Percentiles rank a stretch among this genome's conserved stretches.
Evolutionary conservation across 2,888 invertebrate species (phyloP).

Genomic region (Macrosoma leucophasiata): DNA sequence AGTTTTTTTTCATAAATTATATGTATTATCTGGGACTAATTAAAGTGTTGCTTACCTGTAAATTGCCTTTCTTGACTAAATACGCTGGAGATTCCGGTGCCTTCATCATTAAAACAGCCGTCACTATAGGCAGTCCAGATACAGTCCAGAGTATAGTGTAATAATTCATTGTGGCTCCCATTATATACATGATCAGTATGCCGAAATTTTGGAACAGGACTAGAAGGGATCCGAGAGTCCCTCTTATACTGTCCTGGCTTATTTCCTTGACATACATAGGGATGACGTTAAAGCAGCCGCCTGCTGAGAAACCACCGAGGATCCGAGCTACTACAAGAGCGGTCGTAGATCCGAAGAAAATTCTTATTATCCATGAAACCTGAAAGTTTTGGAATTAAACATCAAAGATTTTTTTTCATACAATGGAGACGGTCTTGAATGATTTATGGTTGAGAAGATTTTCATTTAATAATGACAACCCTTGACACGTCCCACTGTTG

Average conservation of each 20-base stretch:
- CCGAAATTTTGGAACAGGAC: conserved; percentile 47
- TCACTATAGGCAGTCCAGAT: conserved; percentile 37
- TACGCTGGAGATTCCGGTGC: conserved; percentile 57
- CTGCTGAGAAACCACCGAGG: conserved; percentile 42
- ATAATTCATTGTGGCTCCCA: conserved; percentile 48
- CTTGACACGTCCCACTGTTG: no score
- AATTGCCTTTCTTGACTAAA: conserved; percentile 44
- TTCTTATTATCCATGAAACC: conserved; percentile 48
- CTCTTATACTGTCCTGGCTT: conserved; percentile 47
- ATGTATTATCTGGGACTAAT: conserved; percentile 4
- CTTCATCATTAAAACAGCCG: conserved; percentile 38
- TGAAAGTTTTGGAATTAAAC: conserved; percentile 32
- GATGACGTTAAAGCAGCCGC: conserved; percentile 45
- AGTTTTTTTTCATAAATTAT: no score
- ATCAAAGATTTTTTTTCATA: no score
- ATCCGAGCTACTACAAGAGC: conserved; percentile 41
- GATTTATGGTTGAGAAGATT: no score
- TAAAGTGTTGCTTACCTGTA: conserved; percentile 35
- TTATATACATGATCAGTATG: conserved; percentile 42
- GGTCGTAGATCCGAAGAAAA: conserved; percentile 32
- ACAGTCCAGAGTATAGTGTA: conserved; percentile 40
- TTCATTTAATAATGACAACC: no score
- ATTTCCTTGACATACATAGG: conserved; percentile 55
- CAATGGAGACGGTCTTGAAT: no score
- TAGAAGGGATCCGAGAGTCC: conserved; percentile 40